These are phyloP conservation scores for Sinocyclocheilus anshuiensis DNA, from an alignment of 2,113 vertebrate species.

Conservation along the genomic window DNA sequence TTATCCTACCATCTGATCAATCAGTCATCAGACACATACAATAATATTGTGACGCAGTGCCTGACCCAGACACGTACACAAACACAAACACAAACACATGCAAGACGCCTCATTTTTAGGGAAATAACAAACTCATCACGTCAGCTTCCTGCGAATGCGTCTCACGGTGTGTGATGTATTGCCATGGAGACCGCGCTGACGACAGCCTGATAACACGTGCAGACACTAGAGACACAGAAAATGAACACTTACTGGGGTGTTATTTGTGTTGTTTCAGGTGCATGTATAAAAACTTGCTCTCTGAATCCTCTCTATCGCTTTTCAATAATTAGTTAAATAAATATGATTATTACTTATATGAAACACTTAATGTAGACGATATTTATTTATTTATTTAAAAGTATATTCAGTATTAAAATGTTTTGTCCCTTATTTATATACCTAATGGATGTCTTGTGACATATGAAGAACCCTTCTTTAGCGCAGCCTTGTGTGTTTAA, in stretches of 20 bases:
- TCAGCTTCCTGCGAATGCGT: constrained; percentile 20
- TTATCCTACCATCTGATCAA: background rate
- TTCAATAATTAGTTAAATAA: background rate
- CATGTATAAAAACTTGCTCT: background rate
- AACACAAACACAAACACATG: background rate
- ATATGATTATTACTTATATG: background rate
- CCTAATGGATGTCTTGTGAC: no score
- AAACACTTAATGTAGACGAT: no score
- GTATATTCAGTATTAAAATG: no score
- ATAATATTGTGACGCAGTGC: no score
- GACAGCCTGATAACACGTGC: background rate
- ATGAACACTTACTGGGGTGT: background rate
- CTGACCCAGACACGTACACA: background rate
- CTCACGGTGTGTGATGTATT: constrained; percentile 16
- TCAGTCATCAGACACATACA: background rate
- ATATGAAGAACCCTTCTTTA: no score
- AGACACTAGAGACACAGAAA: background rate
- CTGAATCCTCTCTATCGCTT: no score
- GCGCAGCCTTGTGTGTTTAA: no score
- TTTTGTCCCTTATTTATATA: no score
- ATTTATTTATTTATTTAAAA: no score
- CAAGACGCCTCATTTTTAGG: constrained; percentile 22
- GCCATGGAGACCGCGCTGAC: constrained; percentile 42
- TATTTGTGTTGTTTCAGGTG: background rate
- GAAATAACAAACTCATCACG: constrained; percentile 32